These are phyloP conservation scores for Cacoxenus indagator DNA, from an alignment of 2,888 invertebrate species.

Conservation along the genomic window DNA sequence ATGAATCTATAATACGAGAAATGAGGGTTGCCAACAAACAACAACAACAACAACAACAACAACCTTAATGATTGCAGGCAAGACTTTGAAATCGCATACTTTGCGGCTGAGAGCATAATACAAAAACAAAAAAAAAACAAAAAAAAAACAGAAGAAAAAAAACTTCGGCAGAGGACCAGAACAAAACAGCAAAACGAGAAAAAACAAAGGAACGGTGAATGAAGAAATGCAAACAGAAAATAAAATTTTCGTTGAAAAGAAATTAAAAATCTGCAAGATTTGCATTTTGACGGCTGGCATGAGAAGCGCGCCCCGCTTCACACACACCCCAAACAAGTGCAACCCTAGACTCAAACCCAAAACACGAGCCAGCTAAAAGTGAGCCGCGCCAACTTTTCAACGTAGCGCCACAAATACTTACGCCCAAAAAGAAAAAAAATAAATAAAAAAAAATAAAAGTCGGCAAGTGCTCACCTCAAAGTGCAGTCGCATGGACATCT, in stretches of 20 bases:
- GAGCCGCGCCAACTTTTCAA: not conserved
- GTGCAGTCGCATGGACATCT: conserved; percentile 58
- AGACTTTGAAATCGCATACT: conserved; percentile 18
- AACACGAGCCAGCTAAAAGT: not conserved
- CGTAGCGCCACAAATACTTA: conserved; percentile 6
- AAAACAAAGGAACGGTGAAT: not conserved
- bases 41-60: conserved; percentile 13
- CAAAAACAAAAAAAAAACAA: not conserved
- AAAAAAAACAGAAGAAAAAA: conserved; percentile 2
- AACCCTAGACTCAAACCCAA: not conserved
- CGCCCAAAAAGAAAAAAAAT: conserved; percentile 26
- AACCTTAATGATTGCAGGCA: conserved; percentile 20
- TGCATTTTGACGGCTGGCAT: conserved; percentile 56
- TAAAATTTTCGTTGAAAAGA: conserved; percentile 59
- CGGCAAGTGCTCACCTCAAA: conserved; percentile 56
- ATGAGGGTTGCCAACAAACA: conserved; percentile 24
- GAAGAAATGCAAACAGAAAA: conserved; percentile 60
- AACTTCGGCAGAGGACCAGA: not conserved
- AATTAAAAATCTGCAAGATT: conserved; percentile 68
- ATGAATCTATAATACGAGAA: conserved; percentile 55
- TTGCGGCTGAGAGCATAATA: conserved; percentile 38
- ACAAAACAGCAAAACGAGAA: not conserved
- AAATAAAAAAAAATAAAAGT: conserved; percentile 36
- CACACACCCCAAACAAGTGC: not conserved
- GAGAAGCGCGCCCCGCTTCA: too few relatives aligned